Evolutionary conservation across 1,140 invertebrate species (phyloP).

Genomic region (Teleogryllus occipitalis): DNA sequence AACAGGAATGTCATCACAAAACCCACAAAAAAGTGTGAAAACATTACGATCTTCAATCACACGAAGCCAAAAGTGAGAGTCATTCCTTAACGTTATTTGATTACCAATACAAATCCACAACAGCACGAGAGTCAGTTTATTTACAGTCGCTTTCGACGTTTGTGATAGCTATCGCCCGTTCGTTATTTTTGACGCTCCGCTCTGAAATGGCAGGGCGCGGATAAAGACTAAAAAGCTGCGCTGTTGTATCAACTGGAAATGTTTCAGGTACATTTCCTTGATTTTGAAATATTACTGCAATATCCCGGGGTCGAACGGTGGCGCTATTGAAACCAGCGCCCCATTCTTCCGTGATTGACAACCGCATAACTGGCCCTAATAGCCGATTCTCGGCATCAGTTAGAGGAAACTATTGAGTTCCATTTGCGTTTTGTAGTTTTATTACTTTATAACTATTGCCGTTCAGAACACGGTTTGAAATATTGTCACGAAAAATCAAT

Average conservation of each 20-base stretch:
- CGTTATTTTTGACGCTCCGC: no score
- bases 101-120: no score
- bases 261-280: background rate
- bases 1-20: no score
- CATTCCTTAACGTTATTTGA: no score
- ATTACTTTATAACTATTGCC: conserved; percentile 5
- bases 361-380: background rate
- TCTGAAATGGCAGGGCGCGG: background rate
- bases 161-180: no score
- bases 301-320: background rate
- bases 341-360: background rate
- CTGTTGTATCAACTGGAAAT: background rate
- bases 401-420: conserved; percentile 4
- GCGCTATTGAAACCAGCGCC: background rate
- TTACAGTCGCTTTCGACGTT: no score
- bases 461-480: background rate
- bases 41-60: no score
- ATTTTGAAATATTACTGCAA: conserved; percentile 6
- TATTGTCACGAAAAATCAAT: background rate
- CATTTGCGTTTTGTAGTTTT: conserved; percentile 5
- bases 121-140: no score
- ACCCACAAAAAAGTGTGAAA: no score
- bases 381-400: background rate
- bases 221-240: background rate
- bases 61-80: no score